Base-by-base conservation (phyloP, 23 tunicate species). In the Pegea sp. region DNA sequence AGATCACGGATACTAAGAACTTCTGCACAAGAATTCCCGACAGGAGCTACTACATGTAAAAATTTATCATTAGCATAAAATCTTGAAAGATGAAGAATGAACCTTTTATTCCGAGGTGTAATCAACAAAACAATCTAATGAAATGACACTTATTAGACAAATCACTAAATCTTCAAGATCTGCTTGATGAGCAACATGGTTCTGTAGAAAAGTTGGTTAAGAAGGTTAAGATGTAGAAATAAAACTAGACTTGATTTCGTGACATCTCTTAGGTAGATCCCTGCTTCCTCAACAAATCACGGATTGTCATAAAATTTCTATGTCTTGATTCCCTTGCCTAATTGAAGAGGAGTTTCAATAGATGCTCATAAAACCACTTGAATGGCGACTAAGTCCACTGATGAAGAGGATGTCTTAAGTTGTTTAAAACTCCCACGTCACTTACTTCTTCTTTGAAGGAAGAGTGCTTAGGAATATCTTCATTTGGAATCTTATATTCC, bases 11-110 rank as follows among this genome's bases (percentile, higher is more conserved):
- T 61, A 34, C 90, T 74, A 2, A 89, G 60, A 1, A 81, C 79
- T 34, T 89, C 90, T 1, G 98, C 90, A 34, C 90, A 79, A 1
- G 98, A 69, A 64, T 89, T 90, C 44, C 98, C 56, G 4, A 89
- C 81, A 3, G 98, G 98, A 13, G 98, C 98, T 3, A 78, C 78
- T 19, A 77, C 88, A 72, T 79, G 42, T 58, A 63, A 56, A 24
- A n/a, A n/a, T n/a, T n/a, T 11, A 11, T n/a, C n/a, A n/a, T n/a
- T n/a, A n/a, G n/a, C n/a, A 8, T 38, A 11, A 38, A 38, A 38
- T 38, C 11, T 38, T 8, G 0, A n/a, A n/a, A n/a, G n/a, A n/a
- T n/a, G n/a, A n/a, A n/a, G n/a, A n/a, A n/a, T 20, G 18, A 53
- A 22, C n/a, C 18, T 70, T 78, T 75, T 79, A 78, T 62, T 89